These are phyloP conservation scores for Aplidium turbinatum DNA, from an alignment of 23 tunicate genomes.

Conservation along the genomic window DNA sequence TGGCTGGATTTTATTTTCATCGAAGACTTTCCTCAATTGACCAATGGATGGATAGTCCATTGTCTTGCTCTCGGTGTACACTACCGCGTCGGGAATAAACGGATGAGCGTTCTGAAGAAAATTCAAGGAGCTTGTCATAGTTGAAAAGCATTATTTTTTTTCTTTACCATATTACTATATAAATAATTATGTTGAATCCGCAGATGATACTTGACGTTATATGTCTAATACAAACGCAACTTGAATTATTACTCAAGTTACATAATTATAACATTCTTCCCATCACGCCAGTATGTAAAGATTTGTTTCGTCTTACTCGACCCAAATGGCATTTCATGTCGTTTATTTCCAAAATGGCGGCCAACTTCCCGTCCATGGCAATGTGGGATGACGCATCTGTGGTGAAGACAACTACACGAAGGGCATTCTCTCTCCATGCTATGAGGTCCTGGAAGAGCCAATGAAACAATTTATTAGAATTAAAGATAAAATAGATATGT, in stretches of 20 bases:
- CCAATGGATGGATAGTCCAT: slow-evolving; percentile 91
- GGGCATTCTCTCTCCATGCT: slow-evolving; percentile 68
- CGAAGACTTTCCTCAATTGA: slow-evolving; percentile 66
- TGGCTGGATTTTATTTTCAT: slow-evolving; percentile 64
- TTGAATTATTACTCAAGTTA: too few species aligned
- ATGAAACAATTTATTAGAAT: neutral
- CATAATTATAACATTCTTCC: too few species aligned
- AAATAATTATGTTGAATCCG: too few species aligned
- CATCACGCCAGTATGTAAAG: too few species aligned
- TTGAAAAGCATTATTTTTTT: neutral
- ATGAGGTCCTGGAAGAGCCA: slow-evolving; percentile 33
- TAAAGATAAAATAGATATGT: neutral
- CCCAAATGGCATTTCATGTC: slow-evolving; percentile 86
- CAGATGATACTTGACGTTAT: too few species aligned
- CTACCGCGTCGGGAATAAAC: slow-evolving; percentile 31
- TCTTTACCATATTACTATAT: neutral
- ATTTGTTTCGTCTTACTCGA: slow-evolving; percentile 28
- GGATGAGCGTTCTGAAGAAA: slow-evolving; percentile 39
- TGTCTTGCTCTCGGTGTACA: slow-evolving; percentile 68
- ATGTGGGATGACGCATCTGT: slow-evolving; percentile 93
- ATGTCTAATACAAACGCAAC: too few species aligned
- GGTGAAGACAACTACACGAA: slow-evolving; percentile 64
- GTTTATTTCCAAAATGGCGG: slow-evolving; percentile 86
- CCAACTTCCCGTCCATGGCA: slow-evolving; percentile 92
- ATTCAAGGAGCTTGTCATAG: neutral